These are phyloP conservation scores for Pseudolycoriella hygida DNA, from an alignment of 2,888 invertebrate species.

Conservation along the genomic window DNA sequence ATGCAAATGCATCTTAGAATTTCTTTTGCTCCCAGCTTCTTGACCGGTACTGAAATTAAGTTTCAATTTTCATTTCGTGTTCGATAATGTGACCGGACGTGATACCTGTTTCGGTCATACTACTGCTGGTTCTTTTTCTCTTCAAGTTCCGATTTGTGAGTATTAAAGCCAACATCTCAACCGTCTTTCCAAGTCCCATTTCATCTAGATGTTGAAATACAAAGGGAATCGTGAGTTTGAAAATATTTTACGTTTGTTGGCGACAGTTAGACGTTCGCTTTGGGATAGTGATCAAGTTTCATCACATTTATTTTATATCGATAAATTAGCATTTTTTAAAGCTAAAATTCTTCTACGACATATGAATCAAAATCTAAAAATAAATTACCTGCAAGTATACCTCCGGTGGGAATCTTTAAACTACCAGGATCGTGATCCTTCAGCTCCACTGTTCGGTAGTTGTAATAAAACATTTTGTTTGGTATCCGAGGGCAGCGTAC, in stretches of 20 bases:
- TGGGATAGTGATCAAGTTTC: too few relatives aligned
- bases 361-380: too few relatives aligned
- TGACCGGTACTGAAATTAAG: not conserved
- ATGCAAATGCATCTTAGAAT: not conserved
- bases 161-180: constrained; percentile 51
- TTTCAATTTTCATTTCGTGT: too few relatives aligned
- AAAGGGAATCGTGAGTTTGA: constrained; percentile 38
- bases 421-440: constrained; percentile 19
- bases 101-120: too few relatives aligned
- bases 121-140: too few relatives aligned
- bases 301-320: too few relatives aligned
- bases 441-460: constrained; percentile 15
- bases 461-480: constrained; percentile 17
- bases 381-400: constrained; percentile 36
- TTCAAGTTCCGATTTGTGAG: constrained; percentile 32
- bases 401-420: constrained; percentile 35
- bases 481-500: not conserved
- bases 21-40: not conserved
- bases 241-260: too few relatives aligned
- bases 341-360: too few relatives aligned
- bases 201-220: constrained; percentile 71
- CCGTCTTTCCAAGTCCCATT: constrained; percentile 69
- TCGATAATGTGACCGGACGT: too few relatives aligned
- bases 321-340: too few relatives aligned
- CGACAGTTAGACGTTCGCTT: too few relatives aligned